These are phyloP conservation scores for Zaprionus nigranus DNA, from an alignment of 1,140 invertebrate species.

Conservation along the genomic window DNA sequence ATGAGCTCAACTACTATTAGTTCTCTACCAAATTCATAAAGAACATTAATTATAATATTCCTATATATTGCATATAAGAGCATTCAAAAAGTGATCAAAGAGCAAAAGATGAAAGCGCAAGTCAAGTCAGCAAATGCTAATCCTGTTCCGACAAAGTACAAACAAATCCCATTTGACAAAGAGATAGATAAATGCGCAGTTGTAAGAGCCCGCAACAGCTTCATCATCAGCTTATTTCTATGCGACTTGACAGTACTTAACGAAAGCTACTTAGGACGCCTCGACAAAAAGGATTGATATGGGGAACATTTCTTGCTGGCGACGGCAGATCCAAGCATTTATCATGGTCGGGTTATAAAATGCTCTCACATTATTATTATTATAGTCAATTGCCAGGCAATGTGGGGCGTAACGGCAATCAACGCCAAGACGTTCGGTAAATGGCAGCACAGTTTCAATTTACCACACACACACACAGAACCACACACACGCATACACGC, in stretches of 20 bases:
- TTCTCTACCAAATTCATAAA: background rate
- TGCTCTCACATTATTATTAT: constrained; percentile 67
- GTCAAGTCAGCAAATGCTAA: background rate
- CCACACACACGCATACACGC: constrained; percentile 24
- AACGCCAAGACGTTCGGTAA: constrained; percentile 72
- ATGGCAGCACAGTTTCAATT: constrained; percentile 80
- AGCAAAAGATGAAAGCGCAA: background rate
- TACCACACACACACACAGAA: constrained; percentile 52
- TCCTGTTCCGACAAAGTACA: background rate
- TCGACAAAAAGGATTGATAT: constrained; percentile 60
- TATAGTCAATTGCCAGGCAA: constrained; percentile 78
- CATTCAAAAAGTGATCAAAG: background rate
- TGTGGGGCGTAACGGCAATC: constrained; percentile 78
- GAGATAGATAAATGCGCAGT: background rate
- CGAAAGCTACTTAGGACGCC: constrained; percentile 1
- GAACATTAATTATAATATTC: too few relatives aligned
- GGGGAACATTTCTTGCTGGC: constrained; percentile 34
- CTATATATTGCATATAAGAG: background rate
- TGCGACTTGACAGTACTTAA: constrained; percentile 2
- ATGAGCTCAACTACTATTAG: background rate
- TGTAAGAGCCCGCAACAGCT: background rate
- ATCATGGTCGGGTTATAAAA: constrained; percentile 69
- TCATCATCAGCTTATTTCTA: background rate
- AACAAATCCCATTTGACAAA: background rate
- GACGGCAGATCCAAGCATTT: constrained; percentile 53